Base-by-base conservation (phyloP, 2,888 invertebrate species). In the Mimumesa dahlbomi region DNA sequence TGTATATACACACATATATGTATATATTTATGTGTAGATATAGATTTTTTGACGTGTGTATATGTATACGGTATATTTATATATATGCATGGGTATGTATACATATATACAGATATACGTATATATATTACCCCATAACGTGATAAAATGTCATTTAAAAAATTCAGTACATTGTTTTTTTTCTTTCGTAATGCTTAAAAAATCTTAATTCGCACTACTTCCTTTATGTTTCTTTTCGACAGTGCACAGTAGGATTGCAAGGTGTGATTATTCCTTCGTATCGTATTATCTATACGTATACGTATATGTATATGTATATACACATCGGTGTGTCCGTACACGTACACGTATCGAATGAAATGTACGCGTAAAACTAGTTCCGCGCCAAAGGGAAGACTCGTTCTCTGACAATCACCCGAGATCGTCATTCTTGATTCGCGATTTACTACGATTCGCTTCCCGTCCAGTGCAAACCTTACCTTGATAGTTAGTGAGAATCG, bases 121-220 rank as follows among this genome's bases (percentile, higher is more conserved):
- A 63, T 65, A 62, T 71, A 64, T 73, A 70, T 57, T 79, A 78
- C 36, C 69, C 59, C 58, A 57, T 77, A 77, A 80, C 75, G 75
- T 63, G 79, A 80, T 80, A 79, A 80, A 79, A 80, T 71, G 78
- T 79, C 64, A 45, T 76, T n/a, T 81, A 79, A 79, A 79, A 79
- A 79, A 79, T 67, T 80, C 78, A 80, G 79, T 79, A 79, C 77
- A 72, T 69, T 56, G 66, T 66, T n/a, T n/a, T n/a, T n/a, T n/a
- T n/a, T n/a, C n/a, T n/a, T n/a, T 66, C 63, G 38, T 79, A 80
- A 80, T 73, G 65, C 65, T 80, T 80, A 77, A 80, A 79, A 79
- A 79, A 75, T 40, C 79, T 80, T 79, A 79, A 75, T 54, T 70
- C 70, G 59, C 75, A 31, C 80, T 79, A 79, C 75, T 52, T 66